A percentile compares a stretch with the other conserved stretches of the same genome.
phyloP scores from a whole-genome alignment of 1,140 invertebrate species.

The Melipona quadrifasciata region DNA sequence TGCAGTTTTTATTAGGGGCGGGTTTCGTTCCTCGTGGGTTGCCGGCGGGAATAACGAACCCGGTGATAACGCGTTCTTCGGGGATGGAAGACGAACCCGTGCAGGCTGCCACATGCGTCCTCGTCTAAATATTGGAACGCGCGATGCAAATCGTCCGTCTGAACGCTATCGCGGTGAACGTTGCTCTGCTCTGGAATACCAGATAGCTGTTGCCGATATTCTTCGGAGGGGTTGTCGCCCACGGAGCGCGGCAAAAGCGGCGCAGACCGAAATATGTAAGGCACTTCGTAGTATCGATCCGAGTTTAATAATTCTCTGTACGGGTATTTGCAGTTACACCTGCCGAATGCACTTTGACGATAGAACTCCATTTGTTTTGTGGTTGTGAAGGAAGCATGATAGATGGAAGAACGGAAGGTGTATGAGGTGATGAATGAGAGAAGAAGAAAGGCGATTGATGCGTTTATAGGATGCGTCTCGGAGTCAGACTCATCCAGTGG shows the following conservation, averaged over 20 bases:
- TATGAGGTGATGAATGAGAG: no score
- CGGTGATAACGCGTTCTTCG: not conserved
- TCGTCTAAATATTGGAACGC: slow-evolving; percentile 21
- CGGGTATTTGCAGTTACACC: no score
- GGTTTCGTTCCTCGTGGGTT: not conserved
- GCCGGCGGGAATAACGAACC: not conserved
- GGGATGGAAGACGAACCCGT: not conserved
- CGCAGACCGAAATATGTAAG: not conserved
- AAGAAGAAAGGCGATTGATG: no score
- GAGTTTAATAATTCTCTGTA: not conserved
- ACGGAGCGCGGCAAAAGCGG: not conserved
- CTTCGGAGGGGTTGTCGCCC: not conserved
- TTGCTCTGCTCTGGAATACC: not conserved
- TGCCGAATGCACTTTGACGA: no score
- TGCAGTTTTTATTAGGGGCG: slow-evolving; percentile 33
- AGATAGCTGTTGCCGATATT: not conserved
- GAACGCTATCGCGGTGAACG: no score
- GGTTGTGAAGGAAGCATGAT: no score
- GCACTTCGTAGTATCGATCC: not conserved
- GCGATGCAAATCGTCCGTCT: not conserved
- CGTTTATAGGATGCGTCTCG: no score
- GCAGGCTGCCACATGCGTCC: not conserved
- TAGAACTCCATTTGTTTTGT: no score
- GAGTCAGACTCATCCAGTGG: no score
- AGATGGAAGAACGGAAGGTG: no score